Base-by-base conservation (phyloP, 2,797 vertebrate genomes). In the Enteromius mattozi region DNA sequence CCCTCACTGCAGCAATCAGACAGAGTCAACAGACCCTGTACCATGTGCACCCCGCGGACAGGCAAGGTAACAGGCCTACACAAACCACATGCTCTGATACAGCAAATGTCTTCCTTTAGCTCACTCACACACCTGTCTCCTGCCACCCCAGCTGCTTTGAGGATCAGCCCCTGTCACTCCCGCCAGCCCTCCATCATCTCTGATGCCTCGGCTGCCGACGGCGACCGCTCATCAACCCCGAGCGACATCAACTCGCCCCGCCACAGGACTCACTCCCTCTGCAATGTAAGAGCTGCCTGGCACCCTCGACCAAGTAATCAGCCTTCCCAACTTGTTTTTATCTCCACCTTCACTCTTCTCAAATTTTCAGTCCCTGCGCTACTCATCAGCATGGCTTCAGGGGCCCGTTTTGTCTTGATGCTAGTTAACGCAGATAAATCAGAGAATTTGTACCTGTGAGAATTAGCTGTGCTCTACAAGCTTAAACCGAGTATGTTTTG, bases 191-290 rank as follows among this genome's bases (percentile, higher is more conserved):
- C 97, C 24, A 94, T 98, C 94, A 97, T 99, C 94, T 99, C 98
- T 0, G 98, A 99, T 0, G 97, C 97, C 1, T 99, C 97, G 0
- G 97, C 95, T 0, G 96, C 96, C 0, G 97, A 99, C 75, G 98
- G 97, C 0, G 98, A 99, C 93, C 95, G 97, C 51, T 99, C 97
- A 0, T 99, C 97, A 87, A 99, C 98, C 0, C 98, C 97, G 0
- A 99, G 98, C 0, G 98, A 99, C 96, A 98, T 99, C 95, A 99
- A 99, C 95, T 99, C 98, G 0, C 98, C 98, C 2, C 96, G 97
- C 82, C 98, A 99, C 90, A 94, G 98, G 96, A 99, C 98, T 0
- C 97, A 99, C 94, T 99, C 98, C 21, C 97, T 99, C 95, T 99
- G 98, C 96, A 99, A 99, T 87, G 98, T 99, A 96, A 99, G 98